phyloP scores from a whole-genome alignment of 2,797 vertebrate genomes.

The Otolemur crassicaudatus region DNA sequence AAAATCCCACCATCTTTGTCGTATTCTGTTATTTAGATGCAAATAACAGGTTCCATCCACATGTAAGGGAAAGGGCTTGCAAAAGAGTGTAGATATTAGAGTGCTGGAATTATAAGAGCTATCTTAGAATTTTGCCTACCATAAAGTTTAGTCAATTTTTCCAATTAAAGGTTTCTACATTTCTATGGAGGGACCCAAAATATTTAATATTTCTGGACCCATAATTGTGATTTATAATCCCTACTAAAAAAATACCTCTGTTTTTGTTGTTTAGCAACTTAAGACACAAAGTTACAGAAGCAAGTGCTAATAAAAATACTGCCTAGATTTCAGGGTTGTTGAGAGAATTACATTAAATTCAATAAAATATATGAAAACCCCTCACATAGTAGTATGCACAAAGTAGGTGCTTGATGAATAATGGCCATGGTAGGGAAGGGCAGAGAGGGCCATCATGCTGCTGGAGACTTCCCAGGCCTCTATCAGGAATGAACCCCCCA shows the following conservation, averaged over 20 bases:
- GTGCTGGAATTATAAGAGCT: neutral
- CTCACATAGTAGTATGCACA: neutral
- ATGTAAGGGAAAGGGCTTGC: neutral
- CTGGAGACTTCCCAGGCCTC: neutral
- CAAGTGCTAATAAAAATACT: neutral
- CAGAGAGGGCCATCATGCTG: neutral
- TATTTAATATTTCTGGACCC: conserved; percentile 22
- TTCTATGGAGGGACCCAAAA: neutral
- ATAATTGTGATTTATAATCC: neutral
- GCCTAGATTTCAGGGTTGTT: neutral
- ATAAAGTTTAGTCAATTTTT: conserved; percentile 39
- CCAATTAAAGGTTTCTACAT: conserved; percentile 37
- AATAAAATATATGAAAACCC: neutral
- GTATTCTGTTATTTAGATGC: neutral
- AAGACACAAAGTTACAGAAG: conserved; percentile 20
- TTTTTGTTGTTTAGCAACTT: conserved; percentile 32
- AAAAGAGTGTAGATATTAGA: neutral
- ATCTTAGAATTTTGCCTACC: neutral
- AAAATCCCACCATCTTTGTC: neutral
- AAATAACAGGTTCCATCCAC: neutral
- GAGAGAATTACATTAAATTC: conserved; percentile 1
- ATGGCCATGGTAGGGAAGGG: neutral
- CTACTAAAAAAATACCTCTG: neutral
- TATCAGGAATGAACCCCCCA: neutral
- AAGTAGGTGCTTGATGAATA: neutral